Evolutionary conservation across 2,113 vertebrate species (phyloP), one percentile per base, ranked within the genome.

Genomic region (Dipodomys ordii): DNA sequence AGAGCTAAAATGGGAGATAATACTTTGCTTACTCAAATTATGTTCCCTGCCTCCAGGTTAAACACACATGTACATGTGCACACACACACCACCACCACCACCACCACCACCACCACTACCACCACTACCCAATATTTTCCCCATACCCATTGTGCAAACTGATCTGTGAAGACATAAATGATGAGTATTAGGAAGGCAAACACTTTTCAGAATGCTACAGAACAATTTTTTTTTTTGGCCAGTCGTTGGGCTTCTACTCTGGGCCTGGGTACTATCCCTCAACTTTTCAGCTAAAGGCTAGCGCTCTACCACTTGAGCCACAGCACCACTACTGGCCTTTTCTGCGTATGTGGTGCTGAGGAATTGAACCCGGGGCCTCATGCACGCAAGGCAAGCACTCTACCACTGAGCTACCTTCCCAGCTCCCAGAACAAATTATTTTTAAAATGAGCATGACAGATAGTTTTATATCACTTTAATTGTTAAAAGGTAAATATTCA

Each of bases 401-500:
- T 39, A 39, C 39, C 39, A 39, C 39, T 39, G 39, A 39, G 39
- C 39, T 5, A 39, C 39, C 39, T 39, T 39, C 39, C 39, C 39
- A 39, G 39, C 39, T 39, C 39, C 39, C 39, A 53, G 49, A 53
- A 57, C 53, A 57, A 13, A 57, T 57, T 57, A 57, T 57, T 57
- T 57, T 57, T 57, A 57, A 57, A 94, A 44, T 88, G 65, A 62
- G 22, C 0, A 1, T 62, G 20, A 35, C 13, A 74, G 23, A 28
- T 93, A n/a, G 80, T 95, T 68, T 71, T 71, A 32, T 71, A 16
- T 68, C 30, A n/a, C 12, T 49, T 80, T 93, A 83, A 62, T 89
- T 25, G 12, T 88, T 46, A 83, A 93, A 90, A 65, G 4, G 16
- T 85, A 94, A 93, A 62, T 90, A 57, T 92, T 81, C 16, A 65